These are phyloP conservation scores for Melanargia galathea DNA, from an alignment of 2,888 invertebrate species.

Conservation along the genomic window DNA sequence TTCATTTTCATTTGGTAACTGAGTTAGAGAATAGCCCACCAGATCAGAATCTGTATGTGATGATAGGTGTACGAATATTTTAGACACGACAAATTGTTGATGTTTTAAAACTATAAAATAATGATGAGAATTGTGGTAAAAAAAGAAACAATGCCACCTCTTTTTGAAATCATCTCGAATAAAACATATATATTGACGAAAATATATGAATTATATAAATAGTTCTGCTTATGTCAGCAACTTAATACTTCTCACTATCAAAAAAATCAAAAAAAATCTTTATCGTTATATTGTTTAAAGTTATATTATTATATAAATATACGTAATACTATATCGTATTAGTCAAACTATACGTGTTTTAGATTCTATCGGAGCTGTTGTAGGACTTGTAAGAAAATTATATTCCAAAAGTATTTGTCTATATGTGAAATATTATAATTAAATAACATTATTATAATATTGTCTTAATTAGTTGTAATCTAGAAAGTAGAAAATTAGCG, in stretches of 20 bases:
- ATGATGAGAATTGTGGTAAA: neutral
- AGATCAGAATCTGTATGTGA: constrained; percentile 1
- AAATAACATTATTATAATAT: neutral
- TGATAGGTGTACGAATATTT: constrained; percentile 8
- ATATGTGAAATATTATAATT: constrained; percentile 30
- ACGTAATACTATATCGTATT: constrained; percentile 38
- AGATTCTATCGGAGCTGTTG: constrained; percentile 32
- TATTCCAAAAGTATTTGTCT: constrained; percentile 39
- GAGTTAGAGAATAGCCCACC: neutral
- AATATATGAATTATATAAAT: neutral
- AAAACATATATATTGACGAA: neutral
- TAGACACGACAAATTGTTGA: neutral
- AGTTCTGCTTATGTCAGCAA: constrained; percentile 10
- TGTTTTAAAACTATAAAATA: neutral
- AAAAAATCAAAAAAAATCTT: constrained; percentile 13
- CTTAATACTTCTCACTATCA: constrained; percentile 5
- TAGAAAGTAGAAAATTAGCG: neutral
- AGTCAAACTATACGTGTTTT: constrained; percentile 38
- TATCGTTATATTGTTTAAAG: constrained; percentile 24
- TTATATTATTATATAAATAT: constrained; percentile 28
- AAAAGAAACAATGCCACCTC: neutral
- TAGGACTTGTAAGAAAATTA: constrained; percentile 28
- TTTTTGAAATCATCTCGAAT: neutral
- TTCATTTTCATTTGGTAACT: too few species aligned
- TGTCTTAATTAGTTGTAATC: constrained; percentile 8